Percentiles rank a stretch among this genome's conserved stretches.
Conservation (phyloP, 2,113 vertebrate species). For the Thermophis baileyi region DNA sequence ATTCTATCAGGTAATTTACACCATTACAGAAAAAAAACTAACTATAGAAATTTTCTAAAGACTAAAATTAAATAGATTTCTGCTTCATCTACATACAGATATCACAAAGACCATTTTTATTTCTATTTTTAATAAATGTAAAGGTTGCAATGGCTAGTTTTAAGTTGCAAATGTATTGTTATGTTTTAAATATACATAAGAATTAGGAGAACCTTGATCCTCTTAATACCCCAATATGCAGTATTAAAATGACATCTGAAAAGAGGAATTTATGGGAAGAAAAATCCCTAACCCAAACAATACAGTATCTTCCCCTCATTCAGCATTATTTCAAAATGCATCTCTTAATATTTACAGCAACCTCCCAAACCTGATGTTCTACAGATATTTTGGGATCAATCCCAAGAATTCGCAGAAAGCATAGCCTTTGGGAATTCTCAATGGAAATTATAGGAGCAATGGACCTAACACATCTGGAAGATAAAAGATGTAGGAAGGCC, state of each 20-base stretch:
- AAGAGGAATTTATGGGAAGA: conserved; percentile 45
- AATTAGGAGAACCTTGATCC: conserved; percentile 51
- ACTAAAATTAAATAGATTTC: conserved; percentile 45
- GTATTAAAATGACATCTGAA: conserved; percentile 43
- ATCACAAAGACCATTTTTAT: conserved; percentile 35
- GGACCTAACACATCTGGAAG: background rate
- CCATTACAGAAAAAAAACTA: conserved; percentile 42
- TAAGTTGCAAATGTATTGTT: conserved; percentile 13
- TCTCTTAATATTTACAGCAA: conserved; percentile 65
- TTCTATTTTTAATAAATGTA: background rate
- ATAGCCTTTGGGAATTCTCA: background rate
- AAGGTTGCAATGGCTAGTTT: conserved; percentile 11
- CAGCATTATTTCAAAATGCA: conserved; percentile 47
- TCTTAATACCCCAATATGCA: conserved; percentile 33
- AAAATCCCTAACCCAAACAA: conserved; percentile 44
- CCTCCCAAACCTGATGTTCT: conserved; percentile 16
- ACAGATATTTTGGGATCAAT: background rate
- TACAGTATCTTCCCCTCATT: conserved; percentile 17
- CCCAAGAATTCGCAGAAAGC: background rate
- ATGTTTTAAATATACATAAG: conserved; percentile 50
- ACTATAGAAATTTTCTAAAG: conserved; percentile 33
- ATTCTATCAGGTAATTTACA: conserved; percentile 30
- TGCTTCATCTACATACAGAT: conserved; percentile 32
- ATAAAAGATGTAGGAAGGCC: background rate
- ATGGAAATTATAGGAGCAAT: background rate